Evolutionary conservation across 2,113 vertebrate species (phyloP).

Genomic region (Panthera tigris): DNA sequence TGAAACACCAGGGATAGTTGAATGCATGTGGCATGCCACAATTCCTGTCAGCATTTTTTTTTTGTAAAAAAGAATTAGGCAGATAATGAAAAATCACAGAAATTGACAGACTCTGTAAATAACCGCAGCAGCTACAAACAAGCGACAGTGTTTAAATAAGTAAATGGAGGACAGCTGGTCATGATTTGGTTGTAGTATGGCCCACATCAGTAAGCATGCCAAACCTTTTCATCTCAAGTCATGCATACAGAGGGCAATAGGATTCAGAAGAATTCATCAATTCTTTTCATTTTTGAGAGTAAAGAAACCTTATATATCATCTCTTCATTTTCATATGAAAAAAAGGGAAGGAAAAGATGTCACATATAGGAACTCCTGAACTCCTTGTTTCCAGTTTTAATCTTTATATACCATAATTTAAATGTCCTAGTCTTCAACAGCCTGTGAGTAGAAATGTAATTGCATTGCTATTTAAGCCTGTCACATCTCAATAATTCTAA

Average conservation of each 20-base stretch:
- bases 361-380: neutral
- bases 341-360: neutral
- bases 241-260: neutral
- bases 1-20: neutral
- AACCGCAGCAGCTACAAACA: constrained; percentile 51
- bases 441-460: neutral
- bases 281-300: neutral
- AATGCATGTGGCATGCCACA: neutral
- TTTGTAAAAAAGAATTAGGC: constrained; percentile 38
- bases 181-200: constrained; percentile 48
- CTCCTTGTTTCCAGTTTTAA: neutral
- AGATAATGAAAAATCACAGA: constrained; percentile 61
- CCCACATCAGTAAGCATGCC: neutral
- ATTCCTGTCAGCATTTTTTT: constrained; percentile 27
- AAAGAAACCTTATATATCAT: neutral
- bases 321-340: constrained; percentile 16
- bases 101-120: constrained; percentile 72
- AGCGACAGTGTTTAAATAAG: constrained; percentile 70
- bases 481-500: constrained; percentile 8
- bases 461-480: neutral
- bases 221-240: constrained; percentile 25
- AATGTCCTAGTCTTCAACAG: neutral
- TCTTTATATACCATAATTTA: neutral
- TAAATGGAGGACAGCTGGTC: constrained; percentile 69
- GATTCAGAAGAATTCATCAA: neutral